phyloP scores from a whole-genome alignment of 2,888 invertebrate species.

The Toxonevra muliebris region DNA sequence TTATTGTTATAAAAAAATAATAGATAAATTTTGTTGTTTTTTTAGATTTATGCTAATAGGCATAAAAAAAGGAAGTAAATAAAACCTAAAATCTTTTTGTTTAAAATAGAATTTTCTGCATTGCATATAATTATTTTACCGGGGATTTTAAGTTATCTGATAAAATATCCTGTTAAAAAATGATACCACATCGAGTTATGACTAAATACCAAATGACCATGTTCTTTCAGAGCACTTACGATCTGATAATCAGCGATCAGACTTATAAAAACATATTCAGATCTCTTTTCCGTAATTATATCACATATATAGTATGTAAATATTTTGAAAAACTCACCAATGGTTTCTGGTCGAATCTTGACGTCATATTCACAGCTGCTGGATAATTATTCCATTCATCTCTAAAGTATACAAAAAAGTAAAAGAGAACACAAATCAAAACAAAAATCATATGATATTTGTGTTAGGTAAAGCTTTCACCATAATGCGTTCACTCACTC shows the following conservation, averaged over 20 bases:
- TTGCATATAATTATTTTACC: too few relatives aligned
- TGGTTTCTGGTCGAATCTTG: slow-evolving; percentile 37
- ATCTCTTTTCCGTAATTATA: not conserved
- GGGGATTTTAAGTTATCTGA: too few relatives aligned
- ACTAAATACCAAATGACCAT: too few relatives aligned
- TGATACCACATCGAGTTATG: too few relatives aligned
- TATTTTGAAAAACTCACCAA: slow-evolving; percentile 39
- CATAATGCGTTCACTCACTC: not conserved
- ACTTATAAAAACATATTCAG: not conserved
- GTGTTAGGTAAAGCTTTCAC: slow-evolving; percentile 22
- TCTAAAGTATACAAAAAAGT: slow-evolving; percentile 42
- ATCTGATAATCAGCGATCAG: not conserved
- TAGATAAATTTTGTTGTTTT: too few relatives aligned
- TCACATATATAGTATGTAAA: not conserved
- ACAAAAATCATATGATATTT: slow-evolving; percentile 39
- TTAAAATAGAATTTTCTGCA: too few relatives aligned
- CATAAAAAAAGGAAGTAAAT: too few relatives aligned
- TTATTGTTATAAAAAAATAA: too few relatives aligned
- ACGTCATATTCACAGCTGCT: slow-evolving; percentile 30
- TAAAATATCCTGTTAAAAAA: too few relatives aligned
- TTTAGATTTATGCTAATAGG: too few relatives aligned
- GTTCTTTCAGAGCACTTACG: too few relatives aligned
- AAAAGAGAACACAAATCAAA: slow-evolving; percentile 41
- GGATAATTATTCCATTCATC: slow-evolving; percentile 44
- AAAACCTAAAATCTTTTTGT: too few relatives aligned